phyloP scores from a whole-genome alignment of 2,888 invertebrate species.

The Andrena marginata region DNA sequence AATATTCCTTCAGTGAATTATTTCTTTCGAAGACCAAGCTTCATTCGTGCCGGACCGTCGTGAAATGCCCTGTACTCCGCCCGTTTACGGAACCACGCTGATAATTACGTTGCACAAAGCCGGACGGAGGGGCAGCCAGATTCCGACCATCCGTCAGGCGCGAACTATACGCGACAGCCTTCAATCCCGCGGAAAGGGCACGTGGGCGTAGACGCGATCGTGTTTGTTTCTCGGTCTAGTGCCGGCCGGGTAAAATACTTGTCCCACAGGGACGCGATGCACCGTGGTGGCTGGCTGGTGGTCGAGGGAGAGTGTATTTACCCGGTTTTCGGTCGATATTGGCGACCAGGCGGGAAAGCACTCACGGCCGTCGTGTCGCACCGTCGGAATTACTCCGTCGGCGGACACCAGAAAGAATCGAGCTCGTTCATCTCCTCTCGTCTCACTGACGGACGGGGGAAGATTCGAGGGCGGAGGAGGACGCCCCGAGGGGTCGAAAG shows the following conservation, averaged over 20 bases:
- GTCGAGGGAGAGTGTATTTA: conserved; percentile 60
- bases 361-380: conserved; percentile 52
- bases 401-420: conserved; percentile 40
- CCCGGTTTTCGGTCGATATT: conserved; percentile 70
- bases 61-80: too few species aligned
- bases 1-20: too few species aligned
- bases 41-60: too few species aligned
- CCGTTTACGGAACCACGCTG: too few species aligned
- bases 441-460: neutral
- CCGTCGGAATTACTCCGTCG: conserved; percentile 56
- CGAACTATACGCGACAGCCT: conserved; percentile 25
- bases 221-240: conserved; percentile 64
- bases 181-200: conserved; percentile 17
- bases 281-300: conserved; percentile 34
- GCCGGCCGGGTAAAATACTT: conserved; percentile 51
- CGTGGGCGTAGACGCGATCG: conserved; percentile 32
- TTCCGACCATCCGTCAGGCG: conserved; percentile 40
- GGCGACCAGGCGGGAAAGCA: conserved; percentile 41
- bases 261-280: conserved; percentile 55
- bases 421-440: conserved; percentile 28
- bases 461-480: neutral
- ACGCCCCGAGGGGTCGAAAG: neutral
- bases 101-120: conserved; percentile 20
- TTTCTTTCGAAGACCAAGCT: too few species aligned
- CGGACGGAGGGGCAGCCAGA: conserved; percentile 29